Evolutionary conservation across 2,113 vertebrate species (phyloP).

Genomic region (Grus americana): DNA sequence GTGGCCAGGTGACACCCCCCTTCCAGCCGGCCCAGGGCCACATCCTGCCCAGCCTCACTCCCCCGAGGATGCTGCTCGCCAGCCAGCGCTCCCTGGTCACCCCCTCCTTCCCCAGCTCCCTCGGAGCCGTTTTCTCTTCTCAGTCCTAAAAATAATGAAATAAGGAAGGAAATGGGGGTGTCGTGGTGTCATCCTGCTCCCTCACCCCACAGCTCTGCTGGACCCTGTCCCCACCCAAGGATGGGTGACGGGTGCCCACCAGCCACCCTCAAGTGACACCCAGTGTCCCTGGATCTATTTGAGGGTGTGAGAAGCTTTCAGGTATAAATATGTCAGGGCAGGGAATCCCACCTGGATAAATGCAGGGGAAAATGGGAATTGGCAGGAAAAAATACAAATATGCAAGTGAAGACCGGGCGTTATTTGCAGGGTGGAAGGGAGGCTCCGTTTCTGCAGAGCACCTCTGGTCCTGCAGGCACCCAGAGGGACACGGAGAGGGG

Average conservation of each 20-base stretch:
- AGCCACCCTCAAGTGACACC: neutral
- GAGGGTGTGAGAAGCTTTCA: neutral
- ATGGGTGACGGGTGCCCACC: neutral
- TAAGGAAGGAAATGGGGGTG: neutral
- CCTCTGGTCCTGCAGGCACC: neutral
- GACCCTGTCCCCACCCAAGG: neutral
- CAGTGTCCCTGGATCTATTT: neutral
- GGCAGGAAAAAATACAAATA: too few relatives aligned
- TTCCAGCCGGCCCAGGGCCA: neutral
- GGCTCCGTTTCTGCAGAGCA: accelerated
- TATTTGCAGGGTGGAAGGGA: neutral
- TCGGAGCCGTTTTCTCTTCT: neutral
- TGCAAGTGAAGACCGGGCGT: neutral
- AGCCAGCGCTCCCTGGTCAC: accelerated
- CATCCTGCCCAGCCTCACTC: neutral
- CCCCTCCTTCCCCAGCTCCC: neutral
- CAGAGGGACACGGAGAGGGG: neutral
- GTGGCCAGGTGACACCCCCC: neutral
- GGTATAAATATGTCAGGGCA: neutral
- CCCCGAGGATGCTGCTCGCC: neutral
- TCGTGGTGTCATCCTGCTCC: accelerated
- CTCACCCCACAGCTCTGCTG: neutral
- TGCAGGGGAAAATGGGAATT: neutral
- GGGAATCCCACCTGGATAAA: neutral
- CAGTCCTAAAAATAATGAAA: neutral